phyloP scores from a whole-genome alignment of 92 coral and sea anemone species.

The Plumapathes pennacea region DNA sequence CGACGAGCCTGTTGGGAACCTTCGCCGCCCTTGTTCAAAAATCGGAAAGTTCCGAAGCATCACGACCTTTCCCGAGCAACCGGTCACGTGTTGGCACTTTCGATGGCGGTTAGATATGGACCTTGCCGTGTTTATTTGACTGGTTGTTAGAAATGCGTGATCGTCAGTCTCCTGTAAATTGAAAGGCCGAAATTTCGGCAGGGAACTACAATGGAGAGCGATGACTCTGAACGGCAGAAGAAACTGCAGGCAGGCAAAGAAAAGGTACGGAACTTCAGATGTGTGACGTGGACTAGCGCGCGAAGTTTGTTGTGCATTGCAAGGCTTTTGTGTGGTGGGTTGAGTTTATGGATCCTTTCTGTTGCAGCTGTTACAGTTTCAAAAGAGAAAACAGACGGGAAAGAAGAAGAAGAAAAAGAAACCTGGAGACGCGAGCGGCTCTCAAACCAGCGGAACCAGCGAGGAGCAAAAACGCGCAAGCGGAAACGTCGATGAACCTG shows the following conservation, averaged over 20 bases:
- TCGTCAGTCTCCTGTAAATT: too few relatives aligned
- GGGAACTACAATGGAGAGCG: slow-evolving; percentile 93
- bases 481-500: slow-evolving; percentile 38
- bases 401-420: slow-evolving; percentile 69
- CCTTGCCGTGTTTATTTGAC: too few relatives aligned
- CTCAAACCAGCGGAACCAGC: slow-evolving; percentile 9
- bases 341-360: background rate
- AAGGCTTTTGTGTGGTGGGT: background rate
- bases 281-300: slow-evolving; percentile 78
- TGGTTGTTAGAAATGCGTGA: too few relatives aligned
- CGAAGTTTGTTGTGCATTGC: slow-evolving; percentile 43
- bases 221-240: slow-evolving; percentile 94
- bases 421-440: slow-evolving; percentile 45
- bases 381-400: slow-evolving; percentile 80
- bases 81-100: too few relatives aligned
- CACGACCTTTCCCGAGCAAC: too few relatives aligned
- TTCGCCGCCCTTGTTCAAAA: too few relatives aligned
- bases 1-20: too few relatives aligned
- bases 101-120: too few relatives aligned
- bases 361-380: slow-evolving; percentile 66
- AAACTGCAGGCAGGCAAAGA: slow-evolving; percentile 97
- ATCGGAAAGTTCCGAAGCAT: too few relatives aligned
- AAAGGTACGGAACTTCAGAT: slow-evolving; percentile 55
- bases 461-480: slow-evolving; percentile 34
- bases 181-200: too few relatives aligned